Conservation (phyloP, 1,140 invertebrate genomes). For the Gonioctena quinquepunctata region DNA sequence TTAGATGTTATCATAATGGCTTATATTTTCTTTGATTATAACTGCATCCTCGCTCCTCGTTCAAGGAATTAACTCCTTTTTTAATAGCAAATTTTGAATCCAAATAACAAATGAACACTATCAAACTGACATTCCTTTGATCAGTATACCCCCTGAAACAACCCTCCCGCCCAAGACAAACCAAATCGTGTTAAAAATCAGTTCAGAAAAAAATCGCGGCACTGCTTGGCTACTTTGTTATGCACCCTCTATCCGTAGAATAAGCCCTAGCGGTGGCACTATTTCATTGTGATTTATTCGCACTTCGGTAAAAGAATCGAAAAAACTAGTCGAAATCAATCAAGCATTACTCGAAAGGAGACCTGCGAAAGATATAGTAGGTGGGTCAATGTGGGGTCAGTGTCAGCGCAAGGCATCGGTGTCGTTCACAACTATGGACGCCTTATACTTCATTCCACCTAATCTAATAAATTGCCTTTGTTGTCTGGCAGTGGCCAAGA, state of each 20-base stretch:
- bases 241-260: constrained; percentile 47
- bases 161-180: neutral
- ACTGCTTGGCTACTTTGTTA: constrained; percentile 53
- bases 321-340: constrained; percentile 56
- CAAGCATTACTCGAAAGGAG: constrained; percentile 53
- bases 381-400: constrained; percentile 48
- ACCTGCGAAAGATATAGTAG: constrained; percentile 52
- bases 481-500: neutral
- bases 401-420: constrained; percentile 34
- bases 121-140: no score
- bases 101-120: no score
- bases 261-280: constrained; percentile 42
- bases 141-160: neutral
- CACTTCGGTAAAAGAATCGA: constrained; percentile 55
- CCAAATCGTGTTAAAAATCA: constrained; percentile 47
- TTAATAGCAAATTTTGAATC: no score
- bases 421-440: constrained; percentile 1
- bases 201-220: constrained; percentile 41
- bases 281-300: constrained; percentile 57
- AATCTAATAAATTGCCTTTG: constrained; percentile 5
- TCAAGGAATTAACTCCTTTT: no score
- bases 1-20: no score
- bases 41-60: no score
- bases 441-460: neutral
- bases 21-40: no score